A percentile compares a stretch with the other conserved stretches of the same genome.
phyloP scores from a whole-genome alignment of 2,888 invertebrate species.

The Portevinia maculata region DNA sequence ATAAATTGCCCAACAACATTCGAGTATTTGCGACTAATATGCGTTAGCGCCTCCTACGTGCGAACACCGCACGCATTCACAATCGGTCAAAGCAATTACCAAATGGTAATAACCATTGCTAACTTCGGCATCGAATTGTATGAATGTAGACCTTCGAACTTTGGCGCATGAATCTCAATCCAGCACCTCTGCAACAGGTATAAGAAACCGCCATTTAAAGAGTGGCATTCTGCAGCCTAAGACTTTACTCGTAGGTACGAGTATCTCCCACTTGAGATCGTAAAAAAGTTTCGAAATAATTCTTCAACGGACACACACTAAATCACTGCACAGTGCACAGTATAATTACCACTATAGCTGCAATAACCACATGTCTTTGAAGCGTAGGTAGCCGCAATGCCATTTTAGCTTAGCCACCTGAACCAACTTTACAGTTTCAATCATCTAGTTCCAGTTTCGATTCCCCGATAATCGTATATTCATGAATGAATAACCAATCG shows the following conservation, averaged over 20 bases:
- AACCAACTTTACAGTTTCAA: slow-evolving; percentile 31
- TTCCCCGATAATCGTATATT: slow-evolving; percentile 43
- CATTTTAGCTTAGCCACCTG: slow-evolving; percentile 54
- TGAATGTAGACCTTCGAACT: slow-evolving; percentile 62
- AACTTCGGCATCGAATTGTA: slow-evolving; percentile 25
- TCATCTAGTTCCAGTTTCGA: slow-evolving; percentile 41
- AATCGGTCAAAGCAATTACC: slow-evolving; percentile 71
- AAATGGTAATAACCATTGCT: slow-evolving; percentile 55
- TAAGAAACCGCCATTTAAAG: slow-evolving; percentile 10
- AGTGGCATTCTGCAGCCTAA: slow-evolving; percentile 25
- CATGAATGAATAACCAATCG: slow-evolving; percentile 71
- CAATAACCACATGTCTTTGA: slow-evolving; percentile 15
- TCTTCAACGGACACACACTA: slow-evolving; percentile 69
- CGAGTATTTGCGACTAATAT: neutral
- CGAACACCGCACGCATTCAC: slow-evolving; percentile 57
- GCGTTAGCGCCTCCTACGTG: slow-evolving; percentile 59
- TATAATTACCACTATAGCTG: slow-evolving; percentile 61
- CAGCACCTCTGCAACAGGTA: slow-evolving; percentile 3
- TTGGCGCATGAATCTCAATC: slow-evolving; percentile 42
- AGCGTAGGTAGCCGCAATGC: slow-evolving; percentile 59
- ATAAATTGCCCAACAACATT: slow-evolving; percentile 38
- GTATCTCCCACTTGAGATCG: slow-evolving; percentile 33
- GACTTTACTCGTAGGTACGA: neutral
- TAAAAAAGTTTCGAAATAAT: slow-evolving; percentile 66
- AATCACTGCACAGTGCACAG: slow-evolving; percentile 47